Evolutionary conservation across 2,797 vertebrate species (phyloP), one percentile per base, ranked within the genome.

Genomic region (Platalea minor): DNA sequence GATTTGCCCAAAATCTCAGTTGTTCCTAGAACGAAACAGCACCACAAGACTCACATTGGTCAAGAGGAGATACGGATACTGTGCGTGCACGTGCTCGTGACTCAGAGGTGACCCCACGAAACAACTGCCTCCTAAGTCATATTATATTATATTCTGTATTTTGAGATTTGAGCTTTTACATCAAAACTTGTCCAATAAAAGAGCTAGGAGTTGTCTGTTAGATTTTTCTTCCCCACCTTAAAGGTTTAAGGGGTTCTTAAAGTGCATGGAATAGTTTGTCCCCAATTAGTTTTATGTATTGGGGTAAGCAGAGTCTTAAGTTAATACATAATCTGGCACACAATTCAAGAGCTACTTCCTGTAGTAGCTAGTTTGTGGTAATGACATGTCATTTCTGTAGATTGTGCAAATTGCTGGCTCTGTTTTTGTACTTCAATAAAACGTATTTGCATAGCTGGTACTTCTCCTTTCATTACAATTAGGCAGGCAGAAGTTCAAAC

Each of bases 351-450:
- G 80, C 43, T 91, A 94, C 90, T 95, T 96, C 93, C 91, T 93
- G 88, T 79, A 93, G 85, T 56, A 95, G 84, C 81, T 68, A 91
- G 67, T 64, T 16, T 89, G 93, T 93, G 94, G 85, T 87, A 96
- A 94, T 85, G 41, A 96, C 65, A 91, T 94, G 67, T 94, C 83
- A 95, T 91, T 94, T 95, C 91, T 95, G 85, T 63, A 96, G 85
- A 91, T 21, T 89, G 93, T 85, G 85, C 80, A 94, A 96, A 95
- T 74, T 93, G 67, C 63, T 93, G 59, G 85, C 85, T 93, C 81
- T 89, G 80, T 70, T 94, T 93, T 89, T 77, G 90, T 79, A 91
- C 83, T 91, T 96, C 91, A 94, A 74, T 93, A 95, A 96, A 96
- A 96, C 88, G 63, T 85, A 85, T 94, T 91, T 95, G 82, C 80